Evolutionary conservation across 1,140 invertebrate species (phyloP).

Genomic region (Diachasma alloeum): DNA sequence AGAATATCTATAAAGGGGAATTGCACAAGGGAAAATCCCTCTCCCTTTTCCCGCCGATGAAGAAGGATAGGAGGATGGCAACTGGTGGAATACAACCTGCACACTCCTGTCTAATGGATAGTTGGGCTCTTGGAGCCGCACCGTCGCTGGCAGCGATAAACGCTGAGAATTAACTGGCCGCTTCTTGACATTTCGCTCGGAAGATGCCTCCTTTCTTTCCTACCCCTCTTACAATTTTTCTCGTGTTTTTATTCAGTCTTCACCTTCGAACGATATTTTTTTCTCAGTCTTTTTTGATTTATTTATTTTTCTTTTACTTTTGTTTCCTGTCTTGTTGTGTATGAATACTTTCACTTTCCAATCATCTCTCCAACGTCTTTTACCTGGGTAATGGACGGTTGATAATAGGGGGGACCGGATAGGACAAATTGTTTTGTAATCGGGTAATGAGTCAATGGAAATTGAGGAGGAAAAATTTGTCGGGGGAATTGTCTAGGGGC

Average conservation of each 20-base stretch:
- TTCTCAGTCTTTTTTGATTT: not conserved
- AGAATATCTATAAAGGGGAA: not conserved
- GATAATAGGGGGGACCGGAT: not conserved
- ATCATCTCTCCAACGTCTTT: not conserved
- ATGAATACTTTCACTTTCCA: constrained; percentile 8
- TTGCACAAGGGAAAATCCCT: not conserved
- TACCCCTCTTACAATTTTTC: constrained; percentile 8
- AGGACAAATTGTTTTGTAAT: not conserved
- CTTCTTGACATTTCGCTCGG: constrained; percentile 52
- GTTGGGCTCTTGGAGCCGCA: constrained; percentile 36
- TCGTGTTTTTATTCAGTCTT: not conserved
- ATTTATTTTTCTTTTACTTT: not conserved
- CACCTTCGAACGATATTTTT: not conserved
- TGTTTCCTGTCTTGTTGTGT: not conserved
- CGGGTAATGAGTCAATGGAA: not conserved
- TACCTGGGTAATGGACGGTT: not conserved
- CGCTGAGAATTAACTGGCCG: constrained; percentile 52
- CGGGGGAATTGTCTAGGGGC: no score
- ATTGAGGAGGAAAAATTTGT: not conserved
- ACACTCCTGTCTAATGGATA: constrained; percentile 56
- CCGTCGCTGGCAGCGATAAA: constrained; percentile 42
- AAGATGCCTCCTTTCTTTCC: constrained; percentile 30
- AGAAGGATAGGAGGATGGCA: constrained; percentile 36
- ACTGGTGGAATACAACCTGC: constrained; percentile 40
- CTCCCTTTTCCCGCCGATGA: constrained; percentile 27